phyloP scores from a whole-genome alignment of 2,797 vertebrate species.

The Channa striata region DNA sequence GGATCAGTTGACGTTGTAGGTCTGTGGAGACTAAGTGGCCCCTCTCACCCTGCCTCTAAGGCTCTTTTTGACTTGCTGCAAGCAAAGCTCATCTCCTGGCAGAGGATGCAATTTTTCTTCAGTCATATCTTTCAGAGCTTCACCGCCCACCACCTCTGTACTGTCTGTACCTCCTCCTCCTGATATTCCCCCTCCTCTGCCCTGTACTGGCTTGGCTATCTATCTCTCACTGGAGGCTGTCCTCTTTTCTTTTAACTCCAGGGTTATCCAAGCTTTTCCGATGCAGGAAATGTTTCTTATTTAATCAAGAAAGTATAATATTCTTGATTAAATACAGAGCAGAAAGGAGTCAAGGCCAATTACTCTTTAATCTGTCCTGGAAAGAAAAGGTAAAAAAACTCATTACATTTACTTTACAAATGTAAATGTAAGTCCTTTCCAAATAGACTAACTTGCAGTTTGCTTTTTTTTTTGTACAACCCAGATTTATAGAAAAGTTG shows the following conservation, averaged over 20 bases:
- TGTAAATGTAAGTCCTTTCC: too few relatives aligned
- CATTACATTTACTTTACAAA: too few relatives aligned
- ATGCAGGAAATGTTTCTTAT: slow-evolving; percentile 67
- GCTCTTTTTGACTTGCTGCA: slow-evolving; percentile 31
- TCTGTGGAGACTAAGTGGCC: slow-evolving; percentile 56
- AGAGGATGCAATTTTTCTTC: slow-evolving; percentile 47
- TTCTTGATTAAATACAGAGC: slow-evolving; percentile 45
- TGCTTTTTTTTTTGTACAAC: neutral
- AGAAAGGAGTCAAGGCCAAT: slow-evolving; percentile 8
- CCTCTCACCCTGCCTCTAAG: slow-evolving; percentile 38
- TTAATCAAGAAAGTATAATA: slow-evolving; percentile 50
- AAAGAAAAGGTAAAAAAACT: slow-evolving; percentile 9
- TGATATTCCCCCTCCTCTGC: neutral
- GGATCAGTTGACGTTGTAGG: slow-evolving; percentile 47
- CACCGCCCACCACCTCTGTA: slow-evolving; percentile 28
- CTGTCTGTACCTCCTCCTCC: slow-evolving; percentile 21
- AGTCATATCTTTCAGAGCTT: slow-evolving; percentile 53
- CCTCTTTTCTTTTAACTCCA: slow-evolving; percentile 37
- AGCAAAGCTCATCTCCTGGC: slow-evolving; percentile 45
- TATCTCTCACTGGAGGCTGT: slow-evolving; percentile 34
- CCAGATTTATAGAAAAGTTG: too few relatives aligned
- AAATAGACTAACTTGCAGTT: slow-evolving; percentile 17
- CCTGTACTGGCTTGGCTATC: slow-evolving; percentile 21
- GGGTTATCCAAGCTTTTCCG: slow-evolving; percentile 54
- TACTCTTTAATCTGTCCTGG: slow-evolving; percentile 21